phyloP scores from a whole-genome alignment of 1,140 invertebrate genomes.

The Hypothenemus hampei region DNA sequence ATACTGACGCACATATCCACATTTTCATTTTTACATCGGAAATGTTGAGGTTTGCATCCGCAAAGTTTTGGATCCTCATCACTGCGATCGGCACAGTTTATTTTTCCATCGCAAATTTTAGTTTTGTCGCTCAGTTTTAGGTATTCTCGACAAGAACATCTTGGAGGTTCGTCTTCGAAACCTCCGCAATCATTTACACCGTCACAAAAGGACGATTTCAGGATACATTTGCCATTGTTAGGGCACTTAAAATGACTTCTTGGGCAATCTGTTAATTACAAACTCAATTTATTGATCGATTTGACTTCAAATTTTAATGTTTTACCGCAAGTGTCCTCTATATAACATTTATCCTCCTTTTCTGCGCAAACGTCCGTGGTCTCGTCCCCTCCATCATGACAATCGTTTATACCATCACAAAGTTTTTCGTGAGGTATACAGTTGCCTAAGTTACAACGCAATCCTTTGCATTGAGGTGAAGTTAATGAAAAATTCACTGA shows the following conservation, averaged over 20 bases:
- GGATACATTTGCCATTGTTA: slow-evolving; percentile 59
- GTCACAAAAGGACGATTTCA: slow-evolving; percentile 64
- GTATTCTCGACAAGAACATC: slow-evolving; percentile 62
- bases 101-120: slow-evolving; percentile 69
- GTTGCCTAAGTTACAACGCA: slow-evolving; percentile 64
- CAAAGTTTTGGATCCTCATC: slow-evolving; percentile 69
- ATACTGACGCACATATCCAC: slow-evolving; percentile 54
- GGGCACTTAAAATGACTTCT: slow-evolving; percentile 59
- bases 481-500: neutral
- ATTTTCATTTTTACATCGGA: slow-evolving; percentile 49
- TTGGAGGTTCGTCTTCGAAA: slow-evolving; percentile 63
- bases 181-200: slow-evolving; percentile 63
- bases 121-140: slow-evolving; percentile 58
- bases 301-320: too few relatives aligned
- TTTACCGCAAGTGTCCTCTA: slow-evolving; percentile 37
- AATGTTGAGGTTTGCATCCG: slow-evolving; percentile 52
- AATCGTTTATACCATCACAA: slow-evolving; percentile 68
- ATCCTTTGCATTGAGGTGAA: slow-evolving; percentile 49
- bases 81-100: slow-evolving; percentile 72
- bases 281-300: too few relatives aligned
- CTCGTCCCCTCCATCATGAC: slow-evolving; percentile 64
- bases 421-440: slow-evolving; percentile 59
- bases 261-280: slow-evolving; percentile 50
- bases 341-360: slow-evolving; percentile 33
- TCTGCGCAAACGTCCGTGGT: slow-evolving; percentile 48